Conservation (phyloP, 2,888 invertebrate genomes). For the Nysson spinosus region DNA sequence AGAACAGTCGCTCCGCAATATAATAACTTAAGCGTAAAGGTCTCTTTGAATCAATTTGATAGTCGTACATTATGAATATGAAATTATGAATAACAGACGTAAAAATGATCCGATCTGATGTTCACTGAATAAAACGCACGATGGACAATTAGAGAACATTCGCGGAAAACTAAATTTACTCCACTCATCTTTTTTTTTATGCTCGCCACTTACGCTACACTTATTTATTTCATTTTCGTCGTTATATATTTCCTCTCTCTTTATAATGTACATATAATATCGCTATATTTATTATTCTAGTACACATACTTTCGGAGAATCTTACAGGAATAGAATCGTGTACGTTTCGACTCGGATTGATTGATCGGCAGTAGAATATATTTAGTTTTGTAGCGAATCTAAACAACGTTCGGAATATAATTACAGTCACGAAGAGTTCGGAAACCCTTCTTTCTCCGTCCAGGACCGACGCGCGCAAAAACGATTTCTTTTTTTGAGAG, state of each 20-base stretch:
- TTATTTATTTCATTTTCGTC: slow-evolving; percentile 14
- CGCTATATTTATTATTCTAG: slow-evolving; percentile 40
- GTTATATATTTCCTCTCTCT: slow-evolving; percentile 3
- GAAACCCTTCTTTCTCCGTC: no score
- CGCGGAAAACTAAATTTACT: slow-evolving; percentile 49
- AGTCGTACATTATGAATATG: no score
- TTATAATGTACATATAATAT: slow-evolving; percentile 13
- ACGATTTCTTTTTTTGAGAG: no score
- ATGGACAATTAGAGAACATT: slow-evolving; percentile 35
- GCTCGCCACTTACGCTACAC: slow-evolving; percentile 33
- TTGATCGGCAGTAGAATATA: slow-evolving; percentile 49
- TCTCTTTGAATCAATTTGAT: no score
- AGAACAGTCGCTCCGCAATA: no score
- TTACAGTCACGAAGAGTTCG: slow-evolving; percentile 44
- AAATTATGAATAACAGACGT: no score
- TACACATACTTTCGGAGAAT: slow-evolving; percentile 46
- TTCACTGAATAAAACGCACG: no score
- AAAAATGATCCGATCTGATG: no score
- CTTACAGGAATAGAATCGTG: slow-evolving; percentile 32
- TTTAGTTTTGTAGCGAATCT: slow-evolving; percentile 52
- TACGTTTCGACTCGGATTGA: slow-evolving; percentile 24
- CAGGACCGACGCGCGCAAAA: slow-evolving; percentile 65
- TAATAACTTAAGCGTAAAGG: no score
- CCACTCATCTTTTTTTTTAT: slow-evolving; percentile 17
- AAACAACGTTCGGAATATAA: slow-evolving; percentile 30